These are phyloP conservation scores for Itoplectis maculator DNA, from an alignment of 2,888 invertebrate species.

Conservation along the genomic window DNA sequence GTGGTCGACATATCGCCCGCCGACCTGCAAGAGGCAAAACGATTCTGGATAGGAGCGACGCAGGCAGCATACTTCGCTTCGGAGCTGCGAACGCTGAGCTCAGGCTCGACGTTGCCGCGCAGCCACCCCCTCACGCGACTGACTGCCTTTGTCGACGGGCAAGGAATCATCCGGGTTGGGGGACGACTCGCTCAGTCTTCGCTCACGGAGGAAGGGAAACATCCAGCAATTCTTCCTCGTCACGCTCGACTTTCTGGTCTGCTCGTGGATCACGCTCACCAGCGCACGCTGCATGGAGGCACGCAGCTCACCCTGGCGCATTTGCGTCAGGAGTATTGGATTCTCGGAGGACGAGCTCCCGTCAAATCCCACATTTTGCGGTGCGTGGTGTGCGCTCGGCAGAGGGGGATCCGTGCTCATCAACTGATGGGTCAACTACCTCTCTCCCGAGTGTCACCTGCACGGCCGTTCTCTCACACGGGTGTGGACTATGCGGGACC, in stretches of 20 bases:
- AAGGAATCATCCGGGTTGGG: slow-evolving; percentile 63
- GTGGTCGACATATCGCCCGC: not conserved
- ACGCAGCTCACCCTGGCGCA: too few relatives aligned
- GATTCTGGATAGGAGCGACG: slow-evolving; percentile 44
- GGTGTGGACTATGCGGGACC: too few relatives aligned
- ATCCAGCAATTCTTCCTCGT: slow-evolving; percentile 59
- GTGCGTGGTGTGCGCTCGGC: too few relatives aligned
- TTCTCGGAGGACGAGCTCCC: slow-evolving; percentile 59
- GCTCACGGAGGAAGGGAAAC: slow-evolving; percentile 40
- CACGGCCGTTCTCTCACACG: too few relatives aligned
- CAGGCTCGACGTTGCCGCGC: not conserved
- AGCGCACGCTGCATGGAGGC: slow-evolving; percentile 52
- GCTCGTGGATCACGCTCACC: slow-evolving; percentile 62
- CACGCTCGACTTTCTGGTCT: slow-evolving; percentile 41
- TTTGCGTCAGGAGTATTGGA: slow-evolving; percentile 63
- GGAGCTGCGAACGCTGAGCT: slow-evolving; percentile 15
- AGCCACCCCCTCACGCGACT: slow-evolving; percentile 45
- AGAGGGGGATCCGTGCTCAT: too few relatives aligned
- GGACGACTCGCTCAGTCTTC: slow-evolving; percentile 52
- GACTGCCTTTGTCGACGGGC: slow-evolving; percentile 64
- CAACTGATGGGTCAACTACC: slow-evolving; percentile 71
- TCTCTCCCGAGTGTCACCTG: slow-evolving; percentile 43
- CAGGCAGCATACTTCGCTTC: slow-evolving; percentile 39
- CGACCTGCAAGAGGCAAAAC: slow-evolving; percentile 7
- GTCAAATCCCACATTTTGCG: slow-evolving; percentile 50